Conservation (phyloP, 2,113 vertebrate genomes). For the Archocentrus centrarchus region DNA sequence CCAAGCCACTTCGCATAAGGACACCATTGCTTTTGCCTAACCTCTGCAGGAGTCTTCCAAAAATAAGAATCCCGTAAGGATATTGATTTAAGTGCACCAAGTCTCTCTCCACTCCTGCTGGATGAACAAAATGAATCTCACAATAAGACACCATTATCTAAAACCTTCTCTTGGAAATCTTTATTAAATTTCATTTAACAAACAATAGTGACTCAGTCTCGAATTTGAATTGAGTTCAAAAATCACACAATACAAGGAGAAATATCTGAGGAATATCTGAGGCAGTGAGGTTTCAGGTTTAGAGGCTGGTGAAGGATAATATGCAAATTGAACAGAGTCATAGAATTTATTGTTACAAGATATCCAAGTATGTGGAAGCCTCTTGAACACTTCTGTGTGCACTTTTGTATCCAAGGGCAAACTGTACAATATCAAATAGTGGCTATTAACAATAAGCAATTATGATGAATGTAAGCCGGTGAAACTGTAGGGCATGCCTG, state of each 20-base stretch:
- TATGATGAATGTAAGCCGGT: constrained; percentile 48
- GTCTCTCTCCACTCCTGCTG: not conserved
- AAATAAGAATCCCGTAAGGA: not conserved
- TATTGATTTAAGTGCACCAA: constrained; percentile 35
- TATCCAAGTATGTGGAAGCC: not conserved
- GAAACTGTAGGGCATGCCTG: constrained; percentile 46
- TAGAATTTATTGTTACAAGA: not conserved
- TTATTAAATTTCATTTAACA: not conserved
- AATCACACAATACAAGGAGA: constrained; percentile 3
- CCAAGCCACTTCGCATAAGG: constrained; percentile 3
- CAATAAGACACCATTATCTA: not conserved
- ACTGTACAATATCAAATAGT: not conserved
- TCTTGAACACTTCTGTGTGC: not conserved
- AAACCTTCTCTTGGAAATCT: not conserved
- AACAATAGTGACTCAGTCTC: not conserved
- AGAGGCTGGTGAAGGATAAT: not conserved
- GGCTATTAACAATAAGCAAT: not conserved
- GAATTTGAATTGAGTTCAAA: constrained; percentile 2
- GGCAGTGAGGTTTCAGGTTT: not conserved
- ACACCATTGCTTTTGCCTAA: not conserved
- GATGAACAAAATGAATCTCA: constrained; percentile 22
- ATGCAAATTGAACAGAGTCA: not conserved
- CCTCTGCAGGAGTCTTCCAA: not conserved
- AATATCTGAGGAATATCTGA: not conserved
- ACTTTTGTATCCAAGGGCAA: constrained; percentile 18